phyloP scores from a whole-genome alignment of 2,113 vertebrate species.

The Hippocampus comes region DNA sequence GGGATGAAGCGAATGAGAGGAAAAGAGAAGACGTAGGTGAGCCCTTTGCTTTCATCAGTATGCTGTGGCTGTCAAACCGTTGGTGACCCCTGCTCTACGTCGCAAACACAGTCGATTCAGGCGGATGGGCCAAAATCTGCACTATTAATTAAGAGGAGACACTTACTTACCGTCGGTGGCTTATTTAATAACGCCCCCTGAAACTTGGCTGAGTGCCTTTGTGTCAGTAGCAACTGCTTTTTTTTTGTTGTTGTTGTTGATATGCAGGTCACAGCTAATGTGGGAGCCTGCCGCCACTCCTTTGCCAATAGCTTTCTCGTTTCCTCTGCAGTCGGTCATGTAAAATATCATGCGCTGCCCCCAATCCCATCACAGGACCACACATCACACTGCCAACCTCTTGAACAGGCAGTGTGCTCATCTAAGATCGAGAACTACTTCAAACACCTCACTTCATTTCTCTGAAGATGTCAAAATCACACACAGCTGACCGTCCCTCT shows the following conservation, averaged over 20 bases:
- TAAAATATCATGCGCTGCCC: neutral
- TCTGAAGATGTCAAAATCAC: conserved; percentile 17
- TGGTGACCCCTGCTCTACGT: neutral
- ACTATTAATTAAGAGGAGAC: neutral
- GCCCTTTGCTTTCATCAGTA: no score
- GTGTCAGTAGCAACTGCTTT: neutral
- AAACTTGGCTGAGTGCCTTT: neutral
- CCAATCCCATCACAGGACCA: conserved; percentile 8
- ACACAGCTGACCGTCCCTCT: neutral
- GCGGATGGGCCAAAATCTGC: neutral
- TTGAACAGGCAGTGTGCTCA: conserved; percentile 23
- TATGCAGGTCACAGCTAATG: neutral
- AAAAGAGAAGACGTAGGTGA: conserved; percentile 7
- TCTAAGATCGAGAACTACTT: conserved; percentile 30
- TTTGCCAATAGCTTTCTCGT: neutral
- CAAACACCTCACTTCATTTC: conserved; percentile 34
- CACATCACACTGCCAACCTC: conserved; percentile 21
- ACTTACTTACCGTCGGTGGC: neutral
- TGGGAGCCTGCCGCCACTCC: neutral
- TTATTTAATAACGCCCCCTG: neutral
- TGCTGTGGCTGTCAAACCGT: no score
- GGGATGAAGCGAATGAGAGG: conserved; percentile 14
- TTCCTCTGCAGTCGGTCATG: neutral
- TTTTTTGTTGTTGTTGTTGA: neutral
- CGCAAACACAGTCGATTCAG: neutral